Base-by-base conservation (phyloP, 2,888 invertebrate genomes). In the Athalia cordata region DNA sequence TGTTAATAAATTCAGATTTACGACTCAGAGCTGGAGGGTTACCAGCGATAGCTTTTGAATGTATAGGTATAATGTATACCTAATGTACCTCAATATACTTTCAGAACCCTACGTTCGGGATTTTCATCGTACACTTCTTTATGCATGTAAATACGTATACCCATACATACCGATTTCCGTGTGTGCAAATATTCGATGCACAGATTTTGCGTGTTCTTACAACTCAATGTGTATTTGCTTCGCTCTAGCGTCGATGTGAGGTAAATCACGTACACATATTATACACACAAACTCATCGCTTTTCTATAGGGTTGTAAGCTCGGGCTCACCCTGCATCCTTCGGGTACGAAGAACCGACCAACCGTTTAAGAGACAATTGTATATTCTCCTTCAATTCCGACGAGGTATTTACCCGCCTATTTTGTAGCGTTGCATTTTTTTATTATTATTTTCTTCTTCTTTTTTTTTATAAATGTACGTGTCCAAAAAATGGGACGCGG, bases 1-100 rank as follows among this genome's bases (percentile, higher is more conserved):
- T 89, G 89, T 89, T 90, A 90, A 90, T 90, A 90, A 89, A 90
- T 90, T 90, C 87, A 84, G 87, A 87, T 89, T 90, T 89, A 90
- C 87, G 86, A 87, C 85, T 84, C 29, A 81, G 80, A 43, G 11
- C 47, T 78, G 82, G 81, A 78, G 78, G 78, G 78, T 78, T 76
- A 78, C 64, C 72, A 3, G 55, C 29, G 55, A 55, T 49, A 61
- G 59, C n/a, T 47, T 8, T n/a, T 13, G 29, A 13, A 45, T 7
- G 11, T n/a, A 47, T 45, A 59, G 8, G 43, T 15, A 29, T 55
- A n/a, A 7, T 61, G 13, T 43, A 9, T 29, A 68, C 29, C 5
- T 43, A 3, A 29, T 15, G 8, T 52, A 67, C 7, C 47, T 3
- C 5, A 1, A n/a, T 5, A 45, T n/a, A 72, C 45, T 68, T 9